Base-by-base conservation (phyloP, 2,797 vertebrate genomes). In the Cuculus canorus region DNA sequence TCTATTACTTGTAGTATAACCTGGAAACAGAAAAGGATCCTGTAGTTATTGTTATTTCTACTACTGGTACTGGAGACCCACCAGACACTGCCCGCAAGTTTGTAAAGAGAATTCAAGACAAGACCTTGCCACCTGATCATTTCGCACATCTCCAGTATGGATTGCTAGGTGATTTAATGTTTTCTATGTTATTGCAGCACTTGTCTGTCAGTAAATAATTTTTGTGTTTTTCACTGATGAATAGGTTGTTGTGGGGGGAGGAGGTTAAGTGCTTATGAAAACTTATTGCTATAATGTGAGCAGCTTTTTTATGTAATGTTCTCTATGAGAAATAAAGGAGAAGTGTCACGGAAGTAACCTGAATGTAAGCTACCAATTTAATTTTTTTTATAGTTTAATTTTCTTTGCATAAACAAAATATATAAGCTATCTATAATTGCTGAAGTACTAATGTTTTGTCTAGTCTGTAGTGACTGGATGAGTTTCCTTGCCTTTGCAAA, bases 1-100 rank as follows among this genome's bases (percentile, higher is more conserved):
- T 61, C 24, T 93, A 21, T 82, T 94, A 7, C 69, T 97, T 94
- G 28, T 91, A 99, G 99, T 99, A 98, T 94, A 98, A 99, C 93
- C 96, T 99, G 90, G 98, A 98, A 96, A 98, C 96, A 15, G 99
- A 99, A 96, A 97, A 89, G 8, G 98, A 98, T 25, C 99, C 99
- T 7, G 98, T 99, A 39, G 98, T 99, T 88, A 97, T 99, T 88
- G 97, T 99, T 28, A 98, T 99, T 90, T 99, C 99, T 32, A 99
- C 99, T 21, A 99, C 99, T 4, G 99, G 99, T 76, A 98, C 98
- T 5, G 99, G 99, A 79, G 99, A 99, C 12, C 98, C 99, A 9
- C 99, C 99, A 4, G 99, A 99, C 94, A 98, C 98, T 24, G 98
- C 99, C 7, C 92, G 98, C 79, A 97, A 98, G 78, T 99, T 99